Percentiles rank a stretch among this genome's conserved stretches.
These are phyloP conservation scores for Orthosia cruda DNA, from an alignment of 2,888 invertebrate species.

Conservation along the genomic window DNA sequence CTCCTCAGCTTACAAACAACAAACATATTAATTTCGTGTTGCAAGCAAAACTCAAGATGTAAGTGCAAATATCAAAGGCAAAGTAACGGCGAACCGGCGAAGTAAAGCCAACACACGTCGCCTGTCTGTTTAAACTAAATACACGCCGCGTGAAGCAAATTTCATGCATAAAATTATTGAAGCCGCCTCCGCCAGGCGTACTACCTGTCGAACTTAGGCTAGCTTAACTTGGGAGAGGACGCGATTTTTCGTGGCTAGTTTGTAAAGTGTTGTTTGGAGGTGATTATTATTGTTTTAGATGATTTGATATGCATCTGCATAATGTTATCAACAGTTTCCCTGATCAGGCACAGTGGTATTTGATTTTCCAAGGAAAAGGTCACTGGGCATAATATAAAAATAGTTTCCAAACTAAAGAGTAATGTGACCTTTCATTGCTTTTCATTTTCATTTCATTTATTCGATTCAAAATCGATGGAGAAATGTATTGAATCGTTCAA, in stretches of 20 bases:
- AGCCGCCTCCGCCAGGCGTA: constrained; percentile 80
- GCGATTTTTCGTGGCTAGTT: constrained; percentile 37
- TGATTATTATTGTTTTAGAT: no score
- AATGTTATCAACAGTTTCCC: no score
- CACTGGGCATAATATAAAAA: no score
- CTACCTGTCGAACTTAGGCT: constrained; percentile 79
- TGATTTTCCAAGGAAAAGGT: no score
- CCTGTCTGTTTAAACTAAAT: constrained; percentile 82
- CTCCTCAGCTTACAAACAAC: constrained; percentile 32
- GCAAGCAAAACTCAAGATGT: constrained; percentile 57
- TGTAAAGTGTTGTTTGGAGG: not conserved
- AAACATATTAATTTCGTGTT: constrained; percentile 60
- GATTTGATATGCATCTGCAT: no score
- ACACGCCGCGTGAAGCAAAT: constrained; percentile 82
- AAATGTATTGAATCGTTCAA: no score
- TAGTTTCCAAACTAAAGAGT: no score
- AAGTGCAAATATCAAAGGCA: constrained; percentile 66
- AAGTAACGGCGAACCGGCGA: constrained; percentile 62
- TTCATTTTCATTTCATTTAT: no score
- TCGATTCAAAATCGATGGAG: no score
- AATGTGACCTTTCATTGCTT: no score
- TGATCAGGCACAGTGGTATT: no score
- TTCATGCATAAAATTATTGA: constrained; percentile 90
- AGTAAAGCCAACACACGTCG: constrained; percentile 69
- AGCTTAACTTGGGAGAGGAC: constrained; percentile 62